These are phyloP conservation scores for Sussaba pulchella DNA, from an alignment of 2,888 invertebrate species.

Conservation along the genomic window DNA sequence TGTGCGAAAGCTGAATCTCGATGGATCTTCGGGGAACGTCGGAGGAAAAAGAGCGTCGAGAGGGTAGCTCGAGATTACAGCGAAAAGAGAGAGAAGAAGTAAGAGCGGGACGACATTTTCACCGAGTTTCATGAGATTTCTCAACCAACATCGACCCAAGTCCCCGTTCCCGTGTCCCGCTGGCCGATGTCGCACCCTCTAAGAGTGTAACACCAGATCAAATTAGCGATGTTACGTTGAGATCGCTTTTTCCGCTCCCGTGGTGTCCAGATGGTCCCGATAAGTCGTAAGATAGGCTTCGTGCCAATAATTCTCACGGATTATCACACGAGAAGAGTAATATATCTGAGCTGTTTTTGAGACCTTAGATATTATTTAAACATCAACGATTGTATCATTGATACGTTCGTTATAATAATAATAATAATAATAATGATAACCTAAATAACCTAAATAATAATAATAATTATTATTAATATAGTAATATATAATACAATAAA, in stretches of 20 bases:
- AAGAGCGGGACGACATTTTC: slow-evolving; percentile 54
- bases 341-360: too few relatives aligned
- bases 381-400: too few relatives aligned
- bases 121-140: slow-evolving; percentile 29
- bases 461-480: too few relatives aligned
- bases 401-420: too few relatives aligned
- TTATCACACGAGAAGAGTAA: too few relatives aligned
- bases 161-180: slow-evolving; percentile 16
- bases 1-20: slow-evolving; percentile 24
- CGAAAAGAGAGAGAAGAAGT: slow-evolving; percentile 17
- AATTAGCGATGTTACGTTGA: slow-evolving; percentile 39
- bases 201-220: slow-evolving; percentile 40
- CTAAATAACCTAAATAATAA: too few relatives aligned
- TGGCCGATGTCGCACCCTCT: slow-evolving; percentile 10
- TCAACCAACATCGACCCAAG: slow-evolving; percentile 8
- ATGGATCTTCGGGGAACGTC: slow-evolving; percentile 44
- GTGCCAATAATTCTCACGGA: too few relatives aligned
- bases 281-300: too few relatives aligned
- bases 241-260: slow-evolving; percentile 1
- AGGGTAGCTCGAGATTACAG: slow-evolving; percentile 49
- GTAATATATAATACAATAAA: too few relatives aligned
- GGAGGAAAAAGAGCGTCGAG: slow-evolving; percentile 6
- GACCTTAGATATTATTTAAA: too few relatives aligned
- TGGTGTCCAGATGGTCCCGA: background rate
- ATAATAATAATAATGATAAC: too few relatives aligned